Evolutionary conservation across 2,888 invertebrate species (phyloP), one percentile per base, ranked within the genome.

Genomic region (Peribatodes rhomboidaria): DNA sequence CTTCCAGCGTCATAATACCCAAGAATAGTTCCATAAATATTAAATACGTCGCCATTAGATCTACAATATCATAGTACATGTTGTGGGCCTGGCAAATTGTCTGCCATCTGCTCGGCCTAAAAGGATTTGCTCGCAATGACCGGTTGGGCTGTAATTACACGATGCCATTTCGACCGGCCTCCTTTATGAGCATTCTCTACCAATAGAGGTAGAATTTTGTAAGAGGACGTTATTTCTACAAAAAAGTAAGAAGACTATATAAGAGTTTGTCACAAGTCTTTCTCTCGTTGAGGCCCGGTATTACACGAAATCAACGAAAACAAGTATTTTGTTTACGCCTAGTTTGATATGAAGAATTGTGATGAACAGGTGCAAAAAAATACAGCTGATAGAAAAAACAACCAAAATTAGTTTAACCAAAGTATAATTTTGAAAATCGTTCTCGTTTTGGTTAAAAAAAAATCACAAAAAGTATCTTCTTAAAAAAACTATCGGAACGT

Each of bases 41-140:
- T 60, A 27, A 49, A 55, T 47, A 42, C 4, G 31, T 31, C 20
- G 22, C 33, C 41, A 50, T 55, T 56, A 62, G 42, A 50, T 44
- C 13, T 50, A 55, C 41, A 56, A 56, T 35, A 55, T 41, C 9
- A 14, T 11, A 42, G 4, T n/a, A 41, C 31, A 37, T 47, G 53
- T 42, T 31, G 47, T 42, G 58, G 58, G 22, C 10, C 44, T 42
- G 33, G 39, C 47, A 52, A 64, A 74, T 69, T 41, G 59, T 35
- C 39, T 41, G 39, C 63, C 55, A 58, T 54, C 63, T 64, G 75
- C 68, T 62, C 68, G 54, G 70, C 72, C 75, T 72, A 76, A 77
- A 82, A 80, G 83, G 85, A 82, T 85, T 84, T 81, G 80, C 82
- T 81, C 77, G 77, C 80, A 82, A 83, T 81, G 81, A 80, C 75